Base-by-base conservation (phyloP, 2,797 vertebrate species). In the Macroramphosus scolopax region DNA sequence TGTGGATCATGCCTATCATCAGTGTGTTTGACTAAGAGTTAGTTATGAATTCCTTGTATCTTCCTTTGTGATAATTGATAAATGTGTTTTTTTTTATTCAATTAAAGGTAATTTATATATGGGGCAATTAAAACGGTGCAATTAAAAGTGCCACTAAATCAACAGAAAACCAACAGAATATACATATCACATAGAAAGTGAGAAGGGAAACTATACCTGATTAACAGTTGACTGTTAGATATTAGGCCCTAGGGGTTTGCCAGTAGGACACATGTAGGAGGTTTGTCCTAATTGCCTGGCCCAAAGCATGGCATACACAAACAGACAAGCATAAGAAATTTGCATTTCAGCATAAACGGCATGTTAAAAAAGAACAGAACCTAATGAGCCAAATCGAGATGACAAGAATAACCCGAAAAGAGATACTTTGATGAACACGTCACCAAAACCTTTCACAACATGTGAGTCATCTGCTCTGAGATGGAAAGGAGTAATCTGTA, bases 401-500 rank as follows among this genome's bases (percentile, higher is more conserved):
- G 66, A 59, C 10, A 68, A 59, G 63, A 63, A 59, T 39, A 20
- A 13, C n/a, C 25, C 8, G 7, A n/a, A 72, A 66, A 66, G 29
- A 65, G 17, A 57, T 59, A 51, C 15, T 43, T 51, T 39, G 46
- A 64, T 44, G 53, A 82, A 65, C 10, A 59, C 28, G 26, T 75
- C 30, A 29, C 38, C 26, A 30, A 52, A 61, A 63, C 39, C 50
- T 68, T 65, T 72, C 34, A 64, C 66, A 80, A 66, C 36, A 42
- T 52, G 47, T 63, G 53, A 73, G 62, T 73, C 62, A 59, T 68
- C 32, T 50, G 49, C 68, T 72, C 60, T 52, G 28, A 78, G 74
- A 77, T 71, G 51, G 53, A 66, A 68, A 70, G 61, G 52, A 63
- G 56, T 70, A 76, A 79, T 80, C 68, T 71, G 58, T 57, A 45